Conservation (phyloP, 37 sponge, comb jelly and placozoan genomes). For the Spongia lamella region DNA sequence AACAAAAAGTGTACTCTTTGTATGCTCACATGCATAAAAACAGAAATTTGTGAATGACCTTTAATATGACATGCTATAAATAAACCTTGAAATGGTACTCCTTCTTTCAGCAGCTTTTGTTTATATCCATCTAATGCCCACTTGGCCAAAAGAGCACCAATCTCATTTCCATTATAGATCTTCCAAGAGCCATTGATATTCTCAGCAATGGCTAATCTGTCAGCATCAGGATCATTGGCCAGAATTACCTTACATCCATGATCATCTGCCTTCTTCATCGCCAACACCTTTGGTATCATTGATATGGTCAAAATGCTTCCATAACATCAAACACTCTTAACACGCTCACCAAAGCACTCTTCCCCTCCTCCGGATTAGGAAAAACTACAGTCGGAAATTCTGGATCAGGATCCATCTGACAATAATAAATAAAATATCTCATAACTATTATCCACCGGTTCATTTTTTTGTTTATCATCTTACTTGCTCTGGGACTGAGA, state of each 20-base stretch:
- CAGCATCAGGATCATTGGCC: constrained; percentile 98
- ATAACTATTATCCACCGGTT: neutral
- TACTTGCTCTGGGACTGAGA: constrained; percentile 84
- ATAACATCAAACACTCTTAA: neutral
- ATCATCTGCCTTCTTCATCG: constrained; percentile 85
- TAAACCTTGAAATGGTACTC: no score
- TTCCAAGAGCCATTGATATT: constrained; percentile 70
- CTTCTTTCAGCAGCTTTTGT: constrained; percentile 7
- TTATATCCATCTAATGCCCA: constrained; percentile 88
- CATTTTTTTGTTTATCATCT: no score
- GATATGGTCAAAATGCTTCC: neutral
- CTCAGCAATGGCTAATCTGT: constrained; percentile 94
- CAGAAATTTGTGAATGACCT: neutral
- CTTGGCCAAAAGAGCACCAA: constrained; percentile 86
- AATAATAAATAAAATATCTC: neutral
- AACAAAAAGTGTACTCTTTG: no score
- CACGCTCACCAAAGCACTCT: constrained; percentile 84
- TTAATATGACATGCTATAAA: no score
- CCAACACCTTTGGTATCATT: constrained; percentile 54
- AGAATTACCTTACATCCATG: constrained; percentile 72
- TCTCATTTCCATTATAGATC: constrained; percentile 96
- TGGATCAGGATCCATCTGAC: constrained; percentile 88
- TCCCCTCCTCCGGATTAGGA: constrained; percentile 99
- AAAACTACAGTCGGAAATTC: constrained; percentile 95
- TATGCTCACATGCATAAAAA: neutral